Base-by-base conservation (phyloP, 2,888 invertebrate species). In the Ectemnius cavifrons region DNA sequence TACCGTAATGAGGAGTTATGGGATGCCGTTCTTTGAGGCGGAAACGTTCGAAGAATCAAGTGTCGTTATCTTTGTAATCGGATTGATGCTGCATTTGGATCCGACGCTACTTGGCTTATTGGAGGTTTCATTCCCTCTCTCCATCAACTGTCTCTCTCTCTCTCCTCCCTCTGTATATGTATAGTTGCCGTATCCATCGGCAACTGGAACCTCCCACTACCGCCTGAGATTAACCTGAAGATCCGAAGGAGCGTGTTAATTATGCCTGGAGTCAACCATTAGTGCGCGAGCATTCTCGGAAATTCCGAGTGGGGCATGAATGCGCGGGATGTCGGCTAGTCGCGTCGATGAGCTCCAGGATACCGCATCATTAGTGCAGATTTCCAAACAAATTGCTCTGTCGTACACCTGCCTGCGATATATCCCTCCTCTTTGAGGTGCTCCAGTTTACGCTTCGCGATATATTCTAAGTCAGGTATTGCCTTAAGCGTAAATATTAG, bases 271-370 rank as follows among this genome's bases (percentile, higher is more conserved):
- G 63, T 59, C 63, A 20, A 46, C 71, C 69, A 64, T 71, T 79
- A 76, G 64, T 37, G 37, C 70, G 49, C 61, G 49, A 58, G 67
- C 60, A 67, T 72, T 67, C 71, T 60, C 63, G 61, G 66, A 72
- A 67, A 78, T 75, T 68, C 73, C 45, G 66, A 71, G 58, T 57
- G 67, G 45, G 69, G 67, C 72, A 72, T 46, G 60, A 63, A 56
- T 52, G n/a, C 27, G 23, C 18, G 23, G 37, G 37, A n/a, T 63
- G 47, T 56, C 52, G 16, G 45, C 23, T 56, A 45, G 45, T 11
- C 59, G 56, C n/a, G 27, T 56, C 45, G 56, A 61, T 56, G 61
- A 67, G 67, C 67, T 37, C 66, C 52, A 71, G 14, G 4, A 45
- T 56, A 46, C 45, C 37, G 27, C n/a, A 52, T 52, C 52, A 16